These are phyloP conservation scores for Sternarchorhynchus goeldii DNA, from an alignment of 2,797 vertebrate species.

Conservation along the genomic window DNA sequence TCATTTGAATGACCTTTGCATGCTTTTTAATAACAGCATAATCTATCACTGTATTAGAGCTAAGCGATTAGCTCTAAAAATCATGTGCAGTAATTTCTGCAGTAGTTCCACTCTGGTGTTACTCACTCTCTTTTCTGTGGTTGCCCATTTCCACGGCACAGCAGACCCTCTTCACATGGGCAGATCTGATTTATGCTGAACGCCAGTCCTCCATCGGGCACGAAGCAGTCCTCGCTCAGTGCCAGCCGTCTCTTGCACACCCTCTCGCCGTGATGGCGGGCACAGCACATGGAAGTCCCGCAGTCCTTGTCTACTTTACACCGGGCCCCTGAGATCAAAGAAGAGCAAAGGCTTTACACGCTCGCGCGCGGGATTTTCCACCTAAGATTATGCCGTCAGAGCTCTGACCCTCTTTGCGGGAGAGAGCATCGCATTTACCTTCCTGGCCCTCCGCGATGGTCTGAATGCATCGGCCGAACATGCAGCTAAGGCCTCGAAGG, in stretches of 20 bases:
- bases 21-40: not conserved
- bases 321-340: conserved; percentile 74
- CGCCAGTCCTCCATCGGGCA: conserved; percentile 82
- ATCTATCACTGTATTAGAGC: not conserved
- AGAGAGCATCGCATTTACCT: conserved; percentile 66
- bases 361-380: not conserved
- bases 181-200: conserved; percentile 90
- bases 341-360: not conserved
- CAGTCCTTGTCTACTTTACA: conserved; percentile 83
- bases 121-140: conserved; percentile 76
- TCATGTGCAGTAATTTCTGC: not conserved
- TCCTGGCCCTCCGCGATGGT: conserved; percentile 77
- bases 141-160: conserved; percentile 70
- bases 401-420: not conserved
- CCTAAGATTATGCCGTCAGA: not conserved
- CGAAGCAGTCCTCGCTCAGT: conserved; percentile 75
- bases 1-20: not conserved
- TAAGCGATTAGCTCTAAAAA: not conserved
- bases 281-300: conserved; percentile 77
- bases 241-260: conserved; percentile 80
- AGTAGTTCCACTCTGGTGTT: not conserved
- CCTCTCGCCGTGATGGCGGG: conserved; percentile 81
- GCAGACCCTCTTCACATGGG: conserved; percentile 81
- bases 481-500: conserved; percentile 80
- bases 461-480: conserved; percentile 85